Evolutionary conservation across 2,888 invertebrate genomes (phyloP).

Genomic region (Heteromyza rotundicornis): DNA sequence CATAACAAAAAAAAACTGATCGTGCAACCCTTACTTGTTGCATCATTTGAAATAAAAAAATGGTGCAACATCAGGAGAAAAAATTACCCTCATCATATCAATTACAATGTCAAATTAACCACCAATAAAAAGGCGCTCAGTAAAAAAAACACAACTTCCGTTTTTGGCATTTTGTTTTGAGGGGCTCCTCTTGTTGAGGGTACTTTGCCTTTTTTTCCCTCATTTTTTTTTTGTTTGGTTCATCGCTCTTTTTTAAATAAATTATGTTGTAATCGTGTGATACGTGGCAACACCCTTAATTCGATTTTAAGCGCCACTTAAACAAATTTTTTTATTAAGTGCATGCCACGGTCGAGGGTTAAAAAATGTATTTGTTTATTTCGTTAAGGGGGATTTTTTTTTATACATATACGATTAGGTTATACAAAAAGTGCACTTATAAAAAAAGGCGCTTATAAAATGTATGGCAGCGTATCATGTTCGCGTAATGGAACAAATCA

Average conservation of each 20-base stretch:
- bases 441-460: too few species aligned
- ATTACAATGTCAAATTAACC: constrained; percentile 46
- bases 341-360: constrained; percentile 16
- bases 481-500: constrained; percentile 18
- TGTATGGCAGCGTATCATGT: constrained; percentile 16
- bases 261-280: constrained; percentile 50
- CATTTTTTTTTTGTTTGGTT: constrained; percentile 22
- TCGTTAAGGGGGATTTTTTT: constrained; percentile 18
- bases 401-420: constrained; percentile 34
- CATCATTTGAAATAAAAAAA: constrained; percentile 18
- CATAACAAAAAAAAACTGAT: neutral
- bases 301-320: constrained; percentile 53
- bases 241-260: constrained; percentile 38
- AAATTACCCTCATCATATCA: constrained; percentile 43
- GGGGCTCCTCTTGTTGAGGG: too few species aligned
- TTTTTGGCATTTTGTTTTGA: too few species aligned
- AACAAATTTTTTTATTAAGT: constrained; percentile 26
- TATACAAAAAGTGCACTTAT: constrained; percentile 25
- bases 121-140: constrained; percentile 53
- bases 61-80: neutral
- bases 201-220: constrained; percentile 15
- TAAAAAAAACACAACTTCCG: constrained; percentile 50
- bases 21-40: constrained; percentile 31
- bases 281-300: constrained; percentile 48
- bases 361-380: constrained; percentile 11